Evolutionary conservation across 2,888 invertebrate genomes (phyloP), one percentile per base, ranked within the genome.

Genomic region (Ornithoptera alexandrae): DNA sequence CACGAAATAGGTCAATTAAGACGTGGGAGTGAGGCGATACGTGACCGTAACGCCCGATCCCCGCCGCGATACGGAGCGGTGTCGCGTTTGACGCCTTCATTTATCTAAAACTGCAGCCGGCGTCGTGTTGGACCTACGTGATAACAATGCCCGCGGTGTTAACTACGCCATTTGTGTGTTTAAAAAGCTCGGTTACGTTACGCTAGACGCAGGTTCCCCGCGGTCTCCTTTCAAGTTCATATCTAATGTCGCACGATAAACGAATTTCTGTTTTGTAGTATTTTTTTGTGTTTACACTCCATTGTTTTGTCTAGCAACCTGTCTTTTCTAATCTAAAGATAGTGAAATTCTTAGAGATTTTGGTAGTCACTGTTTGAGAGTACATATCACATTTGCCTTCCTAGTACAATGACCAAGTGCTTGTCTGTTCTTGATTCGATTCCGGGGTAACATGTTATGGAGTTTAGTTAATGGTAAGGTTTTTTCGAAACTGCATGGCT

Each of bases 1-100:
- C 90, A 90, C 90, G 88, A 91, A 92, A 90, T 90, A 83, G 92
- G 90, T 91, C 92, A 90, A 92, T 92, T 92, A 92, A 88, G 90
- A 90, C 91, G 92, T 91, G 91, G 91, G 91, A 90, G 92, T 89
- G 91, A 77, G 82, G 76, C 74, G 80, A 80, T 81, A 88, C 92
- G 91, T 92, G 92, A 92, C 90, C 88, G 90, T 88, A 85, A 89
- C 91, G 89, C 88, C 83, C 79, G 90, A 90, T 90, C 83, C 71
- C 75, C 71, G 76, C 68, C 73, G 73, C 74, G 88, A 90, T 88
- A 88, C 73, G 77, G 76, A 74, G 77, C 83, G 78, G 87, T 86
- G 89, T 83, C 81, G 83, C 82, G 84, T 89, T 92, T 91, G 89
- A 91, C 90, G 88, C 90, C 86, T 89, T 82, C 82, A 81, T 84